Evolutionary conservation across 2,888 invertebrate genomes (phyloP), one percentile per base, ranked within the genome.

Genomic region (Drosophila koepferae): DNA sequence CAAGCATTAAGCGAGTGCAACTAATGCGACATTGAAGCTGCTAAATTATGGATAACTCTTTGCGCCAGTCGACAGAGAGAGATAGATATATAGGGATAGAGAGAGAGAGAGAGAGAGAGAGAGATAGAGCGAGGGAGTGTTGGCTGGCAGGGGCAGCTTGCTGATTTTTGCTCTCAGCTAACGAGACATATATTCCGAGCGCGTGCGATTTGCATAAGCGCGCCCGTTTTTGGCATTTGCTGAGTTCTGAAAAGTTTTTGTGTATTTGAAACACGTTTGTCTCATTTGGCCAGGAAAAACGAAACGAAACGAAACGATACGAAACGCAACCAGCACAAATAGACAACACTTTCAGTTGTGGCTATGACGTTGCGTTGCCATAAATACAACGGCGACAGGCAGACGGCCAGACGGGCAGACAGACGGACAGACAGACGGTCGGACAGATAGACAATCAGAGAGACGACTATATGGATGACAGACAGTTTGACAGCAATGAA

Each of bases 211-310:
- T 85, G 88, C 85, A 85, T 87, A 85, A 87, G 86, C 81, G 72
- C 74, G 81, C 67, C 74, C 86, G 72, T 71, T 81, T 72, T 69
- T 65, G 68, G 66, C 61, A 56, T 46, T 74, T 73, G 68, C 38
- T 46, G 44, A 44, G 44, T 65, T 81, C 75, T 69, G 67, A 36
- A 46, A 36, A 36, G 36, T 62, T 63, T 58, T 78, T 86, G 58
- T 46, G 71, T 76, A 86, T 86, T 83, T 81, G 86, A 86, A 86
- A 81, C 85, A 86, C 85, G 85, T 86, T 88, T 86, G 88, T 74
- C 80, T 81, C 85, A 88, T 86, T 86, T 83, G 88, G 77, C 83
- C 80, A 80, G 88, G 77, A 77, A 82, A 82, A 81, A 67, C 63
- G 63, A 65, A 65, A 68, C 40, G 54, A 51, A 44, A 38, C 44